Conservation (phyloP, 1,140 invertebrate genomes). For the Nebria ingens region DNA sequence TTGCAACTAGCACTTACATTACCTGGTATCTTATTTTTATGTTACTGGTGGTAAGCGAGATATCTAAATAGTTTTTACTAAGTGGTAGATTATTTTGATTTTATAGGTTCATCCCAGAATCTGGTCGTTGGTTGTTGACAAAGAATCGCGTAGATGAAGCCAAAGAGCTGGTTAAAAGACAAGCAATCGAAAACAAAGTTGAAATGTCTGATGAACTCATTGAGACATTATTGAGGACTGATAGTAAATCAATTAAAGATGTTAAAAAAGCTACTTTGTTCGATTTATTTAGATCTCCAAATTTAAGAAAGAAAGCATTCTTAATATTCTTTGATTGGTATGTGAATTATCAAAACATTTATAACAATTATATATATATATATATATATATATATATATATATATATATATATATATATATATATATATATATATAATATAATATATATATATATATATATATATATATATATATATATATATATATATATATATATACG, state of each 20-base stretch:
- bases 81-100: slow-evolving; percentile 11
- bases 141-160: slow-evolving; percentile 64
- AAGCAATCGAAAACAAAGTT: slow-evolving; percentile 56
- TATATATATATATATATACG: no score
- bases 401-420: no score
- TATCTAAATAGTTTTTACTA: slow-evolving; percentile 9
- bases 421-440: no score
- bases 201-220: slow-evolving; percentile 44
- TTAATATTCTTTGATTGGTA: slow-evolving; percentile 72
- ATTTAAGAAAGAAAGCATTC: slow-evolving; percentile 57
- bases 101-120: slow-evolving; percentile 68
- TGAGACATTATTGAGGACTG: slow-evolving; percentile 38
- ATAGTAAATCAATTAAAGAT: slow-evolving; percentile 33
- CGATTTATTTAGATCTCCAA: slow-evolving; percentile 59
- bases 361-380: no score
- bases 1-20: slow-evolving; percentile 62
- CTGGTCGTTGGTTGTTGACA: slow-evolving; percentile 66
- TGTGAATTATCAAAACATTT: slow-evolving; percentile 18
- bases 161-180: slow-evolving; percentile 52
- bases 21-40: slow-evolving; percentile 56
- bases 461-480: no score
- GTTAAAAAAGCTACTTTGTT: slow-evolving; percentile 44
- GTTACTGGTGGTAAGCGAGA: slow-evolving; percentile 63
- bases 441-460: no score
- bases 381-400: no score